A percentile compares a stretch with the other conserved stretches of the same genome.
phyloP scores from a whole-genome alignment of 2,888 invertebrate genomes.

The Stenoptilia bipunctidactyla region DNA sequence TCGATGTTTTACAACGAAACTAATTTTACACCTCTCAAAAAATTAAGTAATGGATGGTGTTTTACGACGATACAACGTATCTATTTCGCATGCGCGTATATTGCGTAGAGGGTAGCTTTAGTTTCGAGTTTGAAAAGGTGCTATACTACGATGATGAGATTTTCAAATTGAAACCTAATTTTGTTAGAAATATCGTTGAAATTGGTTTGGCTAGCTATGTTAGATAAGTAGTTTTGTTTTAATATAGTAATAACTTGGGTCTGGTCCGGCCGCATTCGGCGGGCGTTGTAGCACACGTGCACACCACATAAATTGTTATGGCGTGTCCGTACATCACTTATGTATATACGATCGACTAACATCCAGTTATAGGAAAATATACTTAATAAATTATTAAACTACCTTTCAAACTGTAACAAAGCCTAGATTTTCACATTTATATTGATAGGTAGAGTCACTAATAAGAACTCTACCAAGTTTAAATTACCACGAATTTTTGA shows the following conservation, averaged over 20 bases:
- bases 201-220: neutral
- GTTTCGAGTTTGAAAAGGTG: neutral
- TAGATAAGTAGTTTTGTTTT: neutral
- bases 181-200: neutral
- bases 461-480: no score
- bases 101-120: neutral
- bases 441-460: no score
- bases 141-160: neutral
- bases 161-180: neutral
- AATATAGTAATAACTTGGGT: neutral
- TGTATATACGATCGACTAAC: slow-evolving; percentile 1
- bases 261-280: slow-evolving; percentile 45
- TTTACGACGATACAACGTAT: neutral
- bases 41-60: neutral
- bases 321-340: slow-evolving; percentile 20
- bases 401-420: no score
- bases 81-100: neutral
- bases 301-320: slow-evolving; percentile 36
- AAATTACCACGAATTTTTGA: no score
- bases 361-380: slow-evolving; percentile 1
- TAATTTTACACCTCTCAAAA: neutral
- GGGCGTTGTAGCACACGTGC: slow-evolving; percentile 56
- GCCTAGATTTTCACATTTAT: no score
- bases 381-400: no score
- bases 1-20: neutral